Evolutionary conservation across 2,888 invertebrate genomes (phyloP).

Genomic region (Ceraclea dissimilis): DNA sequence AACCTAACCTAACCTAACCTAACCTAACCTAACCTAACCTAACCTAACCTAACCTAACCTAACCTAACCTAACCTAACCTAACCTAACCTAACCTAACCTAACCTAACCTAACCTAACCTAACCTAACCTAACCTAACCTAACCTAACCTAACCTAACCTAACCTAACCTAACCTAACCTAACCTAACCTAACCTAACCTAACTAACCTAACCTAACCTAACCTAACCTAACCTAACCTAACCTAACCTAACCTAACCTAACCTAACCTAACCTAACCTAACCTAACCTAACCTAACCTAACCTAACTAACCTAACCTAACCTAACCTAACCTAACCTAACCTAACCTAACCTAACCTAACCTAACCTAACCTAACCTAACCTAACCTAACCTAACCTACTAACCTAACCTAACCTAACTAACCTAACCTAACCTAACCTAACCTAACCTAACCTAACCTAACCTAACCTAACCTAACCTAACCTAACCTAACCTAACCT

Average conservation of each 20-base stretch:
- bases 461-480: slow-evolving; percentile 24
- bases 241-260: slow-evolving; percentile 27
- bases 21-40: slow-evolving; percentile 23
- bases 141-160: slow-evolving; percentile 26
- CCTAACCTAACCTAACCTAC: slow-evolving; percentile 22
- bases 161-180: slow-evolving; percentile 26
- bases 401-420: no score
- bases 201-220: slow-evolving; percentile 24
- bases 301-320: slow-evolving; percentile 16
- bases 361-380: slow-evolving; percentile 23
- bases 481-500: slow-evolving; percentile 21
- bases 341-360: slow-evolving; percentile 25
- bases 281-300: slow-evolving; percentile 15
- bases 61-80: slow-evolving; percentile 28
- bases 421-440: slow-evolving; percentile 23
- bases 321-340: slow-evolving; percentile 23
- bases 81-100: slow-evolving; percentile 25
- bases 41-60: slow-evolving; percentile 28
- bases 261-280: slow-evolving; percentile 25
- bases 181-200: slow-evolving; percentile 25
- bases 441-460: slow-evolving; percentile 22
- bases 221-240: slow-evolving; percentile 24
- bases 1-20: slow-evolving; percentile 24
- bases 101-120: slow-evolving; percentile 17
- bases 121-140: slow-evolving; percentile 25